Evolutionary conservation across 2,888 invertebrate species (phyloP), one percentile per base, ranked within the genome.

Genomic region (Acanthosepion pharaonis): DNA sequence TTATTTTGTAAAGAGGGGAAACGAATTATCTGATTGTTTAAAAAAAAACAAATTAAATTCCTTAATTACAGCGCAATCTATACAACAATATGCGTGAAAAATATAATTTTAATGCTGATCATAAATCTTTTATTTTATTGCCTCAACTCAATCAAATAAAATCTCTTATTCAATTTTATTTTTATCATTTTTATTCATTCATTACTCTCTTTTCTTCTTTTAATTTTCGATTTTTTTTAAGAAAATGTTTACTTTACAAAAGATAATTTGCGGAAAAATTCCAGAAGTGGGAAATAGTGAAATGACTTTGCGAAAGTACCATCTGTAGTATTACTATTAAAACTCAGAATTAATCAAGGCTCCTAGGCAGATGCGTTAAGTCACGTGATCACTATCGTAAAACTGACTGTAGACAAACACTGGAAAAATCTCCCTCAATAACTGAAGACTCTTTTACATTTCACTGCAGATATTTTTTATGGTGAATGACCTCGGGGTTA

Each of bases 311-410:
- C 78, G n/a, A 78, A 78, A 78, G n/a, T 78, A 15, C 78, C 78
- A 78, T n/a, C 78, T 78, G 78, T 78, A 78, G 15, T 78, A 78
- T n/a, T 78, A n/a, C 28, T 78, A n/a, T 78, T 78, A 15, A 78
- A 78, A 78, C n/a, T n/a, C n/a, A n/a, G 3, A 78, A n/a, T n/a
- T 78, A 78, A 78, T 78, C 78, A 28, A 78, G 78, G 64, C 28
- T 64, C 28, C 64, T 8, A 15, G 51, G 23, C 23, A 59, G 59
- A 59, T 59, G 59, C 59, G 59, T 78, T n/a, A 78, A n/a, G n/a
- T 78, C 78, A 78, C 78, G 78, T 78, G 78, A 78, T 78, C 78
- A n/a, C 11, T 78, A 78, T 78, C 78, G n/a, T 78, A 78, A 78
- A n/a, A 23, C 59, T 23, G 59, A 59, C n/a, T 78, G 78, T 78